Evolutionary conservation across 1,140 invertebrate genomes (phyloP).

Genomic region (Argopecten irradians): DNA sequence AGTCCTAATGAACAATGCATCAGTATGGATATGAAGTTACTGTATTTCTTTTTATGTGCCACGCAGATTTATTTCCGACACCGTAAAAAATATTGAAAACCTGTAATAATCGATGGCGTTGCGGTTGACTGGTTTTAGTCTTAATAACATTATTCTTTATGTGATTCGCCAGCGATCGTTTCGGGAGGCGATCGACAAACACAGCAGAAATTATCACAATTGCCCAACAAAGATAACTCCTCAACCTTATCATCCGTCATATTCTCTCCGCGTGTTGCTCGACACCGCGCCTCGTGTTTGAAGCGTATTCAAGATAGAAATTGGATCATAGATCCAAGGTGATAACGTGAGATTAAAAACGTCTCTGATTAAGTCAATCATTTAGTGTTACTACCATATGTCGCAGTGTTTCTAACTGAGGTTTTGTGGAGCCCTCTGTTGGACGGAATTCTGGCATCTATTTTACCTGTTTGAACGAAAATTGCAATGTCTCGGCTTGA

Average conservation of each 20-base stretch:
- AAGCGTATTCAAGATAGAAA: background rate
- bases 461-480: background rate
- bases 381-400: background rate
- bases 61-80: background rate
- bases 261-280: background rate
- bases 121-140: background rate
- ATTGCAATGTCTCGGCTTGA: background rate
- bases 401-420: background rate
- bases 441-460: background rate
- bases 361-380: constrained; percentile 14
- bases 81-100: background rate
- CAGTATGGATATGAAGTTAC: background rate
- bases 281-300: background rate
- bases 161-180: constrained; percentile 6
- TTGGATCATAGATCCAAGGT: background rate
- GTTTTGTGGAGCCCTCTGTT: background rate
- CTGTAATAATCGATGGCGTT: background rate
- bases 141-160: background rate
- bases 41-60: background rate
- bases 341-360: background rate
- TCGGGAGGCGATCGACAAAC: background rate
- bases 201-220: background rate
- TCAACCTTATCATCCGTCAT: background rate
- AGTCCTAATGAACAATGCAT: no score
- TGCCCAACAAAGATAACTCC: background rate